phyloP scores from a whole-genome alignment of 2,888 invertebrate species.

The Apocheima hispidaria region DNA sequence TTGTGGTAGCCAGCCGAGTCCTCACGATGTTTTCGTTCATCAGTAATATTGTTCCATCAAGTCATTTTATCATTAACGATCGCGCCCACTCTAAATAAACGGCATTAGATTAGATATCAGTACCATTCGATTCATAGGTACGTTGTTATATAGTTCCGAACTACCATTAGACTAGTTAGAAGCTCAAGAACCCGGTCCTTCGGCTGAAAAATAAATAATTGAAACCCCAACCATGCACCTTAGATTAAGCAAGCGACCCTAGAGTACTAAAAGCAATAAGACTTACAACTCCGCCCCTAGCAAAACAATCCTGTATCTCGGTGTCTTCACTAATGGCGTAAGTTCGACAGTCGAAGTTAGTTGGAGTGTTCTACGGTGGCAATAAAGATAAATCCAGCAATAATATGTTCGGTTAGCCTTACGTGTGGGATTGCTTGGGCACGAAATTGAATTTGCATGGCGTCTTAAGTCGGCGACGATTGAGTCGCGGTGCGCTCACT shows the following conservation, averaged over 20 bases:
- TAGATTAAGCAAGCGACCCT: slow-evolving; percentile 83
- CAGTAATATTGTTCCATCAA: too few relatives aligned
- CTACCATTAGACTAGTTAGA: not conserved
- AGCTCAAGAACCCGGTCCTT: slow-evolving; percentile 37
- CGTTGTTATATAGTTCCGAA: not conserved
- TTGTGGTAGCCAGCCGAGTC: too few relatives aligned
- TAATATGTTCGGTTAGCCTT: slow-evolving; percentile 85
- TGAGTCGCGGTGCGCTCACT: slow-evolving; percentile 70
- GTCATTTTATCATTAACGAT: too few relatives aligned
- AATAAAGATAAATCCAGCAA: slow-evolving; percentile 86
- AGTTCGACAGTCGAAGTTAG: slow-evolving; percentile 86
- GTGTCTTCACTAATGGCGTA: slow-evolving; percentile 85
- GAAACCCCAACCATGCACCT: slow-evolving; percentile 68
- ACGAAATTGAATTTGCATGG: slow-evolving; percentile 86
- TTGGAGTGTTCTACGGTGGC: slow-evolving; percentile 84
- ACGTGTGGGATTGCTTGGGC: slow-evolving; percentile 80
- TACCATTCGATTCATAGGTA: too few relatives aligned
- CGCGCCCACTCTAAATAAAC: too few relatives aligned
- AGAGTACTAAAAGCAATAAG: slow-evolving; percentile 83
- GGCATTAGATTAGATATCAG: too few relatives aligned
- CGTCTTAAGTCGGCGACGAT: slow-evolving; percentile 82
- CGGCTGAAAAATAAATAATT: slow-evolving; percentile 46
- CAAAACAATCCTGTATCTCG: slow-evolving; percentile 85
- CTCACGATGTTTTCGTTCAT: too few relatives aligned
- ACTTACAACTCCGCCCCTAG: slow-evolving; percentile 84